Evolutionary conservation across 2,113 vertebrate genomes (phyloP).

Genomic region (Limnothrissa miodon): DNA sequence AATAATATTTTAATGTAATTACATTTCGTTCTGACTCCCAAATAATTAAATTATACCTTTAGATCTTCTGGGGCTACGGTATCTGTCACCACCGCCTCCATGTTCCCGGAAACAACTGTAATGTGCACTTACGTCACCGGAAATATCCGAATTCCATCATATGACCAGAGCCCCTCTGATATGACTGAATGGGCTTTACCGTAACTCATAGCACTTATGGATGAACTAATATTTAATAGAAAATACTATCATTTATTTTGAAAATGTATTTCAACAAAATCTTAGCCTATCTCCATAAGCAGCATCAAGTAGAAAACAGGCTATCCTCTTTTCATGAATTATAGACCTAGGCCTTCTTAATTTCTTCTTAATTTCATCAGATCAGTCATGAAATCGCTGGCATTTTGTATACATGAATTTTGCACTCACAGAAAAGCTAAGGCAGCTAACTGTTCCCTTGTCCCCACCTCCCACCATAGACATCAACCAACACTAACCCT

Average conservation of each 20-base stretch:
- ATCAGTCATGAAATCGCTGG: too few species aligned
- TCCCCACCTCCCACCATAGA: not conserved
- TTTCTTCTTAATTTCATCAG: too few species aligned
- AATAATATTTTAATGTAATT: not conserved
- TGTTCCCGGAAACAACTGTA: constrained; percentile 38
- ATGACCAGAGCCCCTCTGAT: too few species aligned
- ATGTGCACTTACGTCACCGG: not conserved
- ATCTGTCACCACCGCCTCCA: constrained; percentile 46
- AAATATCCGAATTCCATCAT: not conserved
- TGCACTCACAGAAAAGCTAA: too few species aligned
- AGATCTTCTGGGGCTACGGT: constrained; percentile 50
- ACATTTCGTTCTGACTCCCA: not conserved
- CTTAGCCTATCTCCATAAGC: not conserved
- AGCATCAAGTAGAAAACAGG: not conserved
- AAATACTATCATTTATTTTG: not conserved
- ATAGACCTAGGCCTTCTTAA: not conserved
- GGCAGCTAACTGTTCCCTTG: too few species aligned
- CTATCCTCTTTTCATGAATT: not conserved
- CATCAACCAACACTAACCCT: not conserved
- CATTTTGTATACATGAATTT: too few species aligned
- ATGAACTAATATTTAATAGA: not conserved
- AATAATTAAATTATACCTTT: constrained; percentile 30
- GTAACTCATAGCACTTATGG: not conserved
- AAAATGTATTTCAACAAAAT: not conserved
- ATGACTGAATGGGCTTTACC: not conserved